Base-by-base conservation (phyloP, 2,888 invertebrate species). In the Elysia crispata region DNA sequence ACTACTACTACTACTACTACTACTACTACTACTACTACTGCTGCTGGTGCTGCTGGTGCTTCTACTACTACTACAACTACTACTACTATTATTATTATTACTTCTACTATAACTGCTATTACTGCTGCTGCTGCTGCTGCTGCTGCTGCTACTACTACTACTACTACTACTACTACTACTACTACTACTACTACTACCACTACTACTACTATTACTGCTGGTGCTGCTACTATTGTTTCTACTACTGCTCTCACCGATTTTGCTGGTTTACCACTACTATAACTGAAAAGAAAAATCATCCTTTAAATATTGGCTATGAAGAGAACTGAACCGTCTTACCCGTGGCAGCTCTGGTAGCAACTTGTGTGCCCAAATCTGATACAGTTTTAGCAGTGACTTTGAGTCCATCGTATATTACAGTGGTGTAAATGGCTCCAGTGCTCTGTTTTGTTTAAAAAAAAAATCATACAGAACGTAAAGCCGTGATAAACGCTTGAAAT, bases 1-100 rank as follows among this genome's bases (percentile, higher is more conserved):
- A 64, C 64, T 64, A 64, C 64, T 64, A 64, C 64, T 64, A 64
- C 64, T n/a, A 64, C 64, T 64, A 18, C 64, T 64, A 64, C 64
- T 11, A 64, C 64, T 64, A 64, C 64, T 64, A 64, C 64, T 64
- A 64, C 64, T n/a, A 64, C 23, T 64, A 64, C 23, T n/a, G 25
- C 64, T 64, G 11, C 64, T 64, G 25, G n/a, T 64, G 25, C 64
- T 64, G 25, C 64, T 64, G 25, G n/a, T 64, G 25, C 64, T n/a
- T 23, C 64, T n/a, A 64, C n/a, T 41, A 41, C 41, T 41, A 41
- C 41, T 41, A 41, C 41, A 6, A 41, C 41, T 41, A 41, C 41
- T 41, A 41, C 41, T 41, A 41, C 41, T 41, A 41, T 15, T 60
- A 60, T 15, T 60, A 60, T 15, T 60, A 60, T 15, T 60, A 60